These are phyloP conservation scores for Mycetomoellerius zeteki DNA, from an alignment of 1,140 invertebrate genomes.

Conservation along the genomic window DNA sequence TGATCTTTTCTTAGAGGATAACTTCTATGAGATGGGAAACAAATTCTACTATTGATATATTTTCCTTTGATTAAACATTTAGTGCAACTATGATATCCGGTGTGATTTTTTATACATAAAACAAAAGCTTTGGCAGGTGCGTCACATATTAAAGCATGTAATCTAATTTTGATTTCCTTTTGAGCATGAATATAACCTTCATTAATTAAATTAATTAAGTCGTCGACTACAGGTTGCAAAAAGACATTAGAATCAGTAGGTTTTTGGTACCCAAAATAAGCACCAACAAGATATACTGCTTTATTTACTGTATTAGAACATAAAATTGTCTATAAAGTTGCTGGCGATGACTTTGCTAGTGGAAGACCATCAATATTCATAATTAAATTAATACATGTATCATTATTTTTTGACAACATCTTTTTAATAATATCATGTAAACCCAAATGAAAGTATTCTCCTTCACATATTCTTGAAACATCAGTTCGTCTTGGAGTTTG, in stretches of 20 bases:
- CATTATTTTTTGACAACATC: background rate
- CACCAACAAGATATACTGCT: background rate
- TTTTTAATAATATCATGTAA: background rate
- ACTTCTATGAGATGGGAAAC: background rate
- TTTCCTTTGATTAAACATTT: background rate
- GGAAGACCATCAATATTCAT: background rate
- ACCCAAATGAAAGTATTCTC: background rate
- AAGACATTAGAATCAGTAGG: background rate
- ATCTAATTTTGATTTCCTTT: background rate
- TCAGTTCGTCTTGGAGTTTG: background rate
- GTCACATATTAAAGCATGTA: background rate
- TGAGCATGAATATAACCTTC: background rate
- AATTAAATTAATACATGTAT: background rate
- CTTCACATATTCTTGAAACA: background rate
- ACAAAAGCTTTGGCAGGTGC: background rate
- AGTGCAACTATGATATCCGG: background rate
- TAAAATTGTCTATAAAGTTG: background rate
- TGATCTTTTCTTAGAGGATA: background rate
- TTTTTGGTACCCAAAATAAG: background rate
- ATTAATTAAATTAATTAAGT: background rate
- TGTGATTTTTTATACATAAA: background rate
- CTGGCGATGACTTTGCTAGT: background rate
- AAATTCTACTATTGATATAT: background rate
- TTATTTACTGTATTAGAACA: background rate
- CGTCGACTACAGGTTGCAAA: background rate